Base-by-base conservation (phyloP, 2,888 invertebrate genomes). In the Diarsia brunnea region DNA sequence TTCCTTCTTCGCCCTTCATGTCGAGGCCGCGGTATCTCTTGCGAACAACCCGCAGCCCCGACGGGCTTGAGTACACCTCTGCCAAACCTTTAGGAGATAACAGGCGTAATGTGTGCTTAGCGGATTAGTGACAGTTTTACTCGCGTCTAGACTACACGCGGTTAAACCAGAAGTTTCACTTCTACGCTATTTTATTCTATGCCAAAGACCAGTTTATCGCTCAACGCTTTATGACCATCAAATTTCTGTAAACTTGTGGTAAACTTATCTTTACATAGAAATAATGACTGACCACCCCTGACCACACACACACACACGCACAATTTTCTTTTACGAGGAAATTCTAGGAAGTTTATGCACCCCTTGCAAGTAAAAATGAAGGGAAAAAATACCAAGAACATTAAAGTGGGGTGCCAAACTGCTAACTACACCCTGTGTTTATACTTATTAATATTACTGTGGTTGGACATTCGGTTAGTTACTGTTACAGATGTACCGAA, bases 211-310 rank as follows among this genome's bases (percentile, higher is more conserved):
- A 91, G 87, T 95, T 95, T 95, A 95, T 92, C 87, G 90, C 92
- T 92, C 90, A 91, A 84, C 92, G 90, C 93, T 96, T 96, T 96
- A 96, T 93, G 94, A 93, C 94, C 93, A 93, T 94, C 93, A 94
- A 95, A 95, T 94, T 95, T 95, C 95, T 96, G 94, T 95, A 94
- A 95, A 94, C 91, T 91, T 89, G 84, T 87, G 66, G 73, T 71
- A 73, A 81, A 83, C 67, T 78, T 87, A 79, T 85, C 76, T 78
- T 77, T 70, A 81, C 78, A 84, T 78, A 73, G 60, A 73, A 67
- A 82, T 79, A 83, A 80, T 84, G 72, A 61, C 69, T 82, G 75
- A 69, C 76, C 75, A 67, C 45, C 67, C 19, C 4, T 47, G 19
- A 31, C 60, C 43, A 55, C 53, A 51, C 43, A 55, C 53, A 55